A percentile compares a stretch with the other conserved stretches of the same genome.
phyloP scores from a whole-genome alignment of 2,113 vertebrate species.

The Pampusana beccarii region DNA sequence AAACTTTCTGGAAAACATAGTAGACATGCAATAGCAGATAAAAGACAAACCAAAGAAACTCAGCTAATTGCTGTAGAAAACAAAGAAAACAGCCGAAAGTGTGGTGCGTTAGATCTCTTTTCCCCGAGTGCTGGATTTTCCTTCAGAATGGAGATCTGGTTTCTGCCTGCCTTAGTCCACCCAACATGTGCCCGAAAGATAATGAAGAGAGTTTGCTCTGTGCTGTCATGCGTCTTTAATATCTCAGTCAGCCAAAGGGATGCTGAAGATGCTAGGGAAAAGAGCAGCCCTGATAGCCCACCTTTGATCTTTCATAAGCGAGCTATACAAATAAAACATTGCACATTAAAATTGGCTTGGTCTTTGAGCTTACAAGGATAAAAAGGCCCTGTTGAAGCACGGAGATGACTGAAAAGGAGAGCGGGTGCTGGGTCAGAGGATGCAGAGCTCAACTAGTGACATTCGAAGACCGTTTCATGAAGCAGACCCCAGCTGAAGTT shows the following conservation, averaged over 20 bases:
- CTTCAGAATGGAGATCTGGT: not conserved
- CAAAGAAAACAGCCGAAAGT: not conserved
- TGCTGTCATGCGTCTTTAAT: not conserved
- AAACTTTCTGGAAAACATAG: not conserved
- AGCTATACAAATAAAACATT: not conserved
- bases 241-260: not conserved
- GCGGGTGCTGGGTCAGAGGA: not conserved
- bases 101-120: not conserved
- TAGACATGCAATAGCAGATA: not conserved
- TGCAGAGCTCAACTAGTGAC: not conserved
- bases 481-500: not conserved
- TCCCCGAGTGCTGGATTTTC: not conserved
- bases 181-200: not conserved
- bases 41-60: slow-evolving; percentile 3
- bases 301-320: not conserved
- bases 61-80: not conserved
- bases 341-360: not conserved
- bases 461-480: not conserved
- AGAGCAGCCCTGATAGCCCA: not conserved
- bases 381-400: not conserved
- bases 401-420: not conserved
- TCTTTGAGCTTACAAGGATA: not conserved
- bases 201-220: not conserved
- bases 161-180: slow-evolving; percentile 33
- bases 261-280: not conserved